Percentiles rank a stretch among this genome's conserved stretches.
Conservation (phyloP, 2,113 vertebrate species). For the Mugil cephalus region DNA sequence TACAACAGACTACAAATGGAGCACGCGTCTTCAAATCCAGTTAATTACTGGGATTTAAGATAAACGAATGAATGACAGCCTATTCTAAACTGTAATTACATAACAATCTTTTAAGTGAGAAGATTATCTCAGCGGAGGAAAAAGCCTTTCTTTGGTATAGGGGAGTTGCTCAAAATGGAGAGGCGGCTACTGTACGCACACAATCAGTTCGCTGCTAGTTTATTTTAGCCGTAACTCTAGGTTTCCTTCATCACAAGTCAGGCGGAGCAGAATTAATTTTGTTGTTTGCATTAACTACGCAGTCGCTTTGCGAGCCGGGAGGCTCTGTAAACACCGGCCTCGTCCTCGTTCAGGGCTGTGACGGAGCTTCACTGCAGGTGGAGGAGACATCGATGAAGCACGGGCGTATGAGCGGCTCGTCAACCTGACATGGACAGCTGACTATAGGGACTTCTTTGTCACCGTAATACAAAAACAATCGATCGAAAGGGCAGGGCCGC, state of each 20-base stretch:
- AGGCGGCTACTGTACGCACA: not conserved
- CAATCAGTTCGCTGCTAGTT: not conserved
- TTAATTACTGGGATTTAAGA: constrained; percentile 34
- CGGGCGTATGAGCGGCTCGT: constrained; percentile 25
- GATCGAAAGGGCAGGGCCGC: not conserved
- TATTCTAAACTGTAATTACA: constrained; percentile 53
- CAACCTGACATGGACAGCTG: constrained; percentile 71
- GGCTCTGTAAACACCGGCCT: not conserved
- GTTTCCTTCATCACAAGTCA: too few relatives aligned
- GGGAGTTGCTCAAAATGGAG: not conserved
- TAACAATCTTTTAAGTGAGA: constrained; percentile 36
- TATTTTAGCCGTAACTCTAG: too few relatives aligned
- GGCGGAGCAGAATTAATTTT: too few relatives aligned
- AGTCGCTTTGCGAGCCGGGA: too few relatives aligned
- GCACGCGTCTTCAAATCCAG: constrained; percentile 34
- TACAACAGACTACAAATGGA: constrained; percentile 14
- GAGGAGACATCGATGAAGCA: constrained; percentile 54
- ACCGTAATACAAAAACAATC: not conserved
- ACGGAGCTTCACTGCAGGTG: constrained; percentile 56
- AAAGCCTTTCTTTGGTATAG: not conserved
- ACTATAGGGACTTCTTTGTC: constrained; percentile 18
- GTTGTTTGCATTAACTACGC: not conserved
- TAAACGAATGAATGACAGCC: constrained; percentile 2
- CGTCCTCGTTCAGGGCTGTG: not conserved
- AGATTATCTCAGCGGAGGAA: constrained; percentile 6